phyloP scores from a whole-genome alignment of 2,888 invertebrate genomes.

The Spilarctia lutea region DNA sequence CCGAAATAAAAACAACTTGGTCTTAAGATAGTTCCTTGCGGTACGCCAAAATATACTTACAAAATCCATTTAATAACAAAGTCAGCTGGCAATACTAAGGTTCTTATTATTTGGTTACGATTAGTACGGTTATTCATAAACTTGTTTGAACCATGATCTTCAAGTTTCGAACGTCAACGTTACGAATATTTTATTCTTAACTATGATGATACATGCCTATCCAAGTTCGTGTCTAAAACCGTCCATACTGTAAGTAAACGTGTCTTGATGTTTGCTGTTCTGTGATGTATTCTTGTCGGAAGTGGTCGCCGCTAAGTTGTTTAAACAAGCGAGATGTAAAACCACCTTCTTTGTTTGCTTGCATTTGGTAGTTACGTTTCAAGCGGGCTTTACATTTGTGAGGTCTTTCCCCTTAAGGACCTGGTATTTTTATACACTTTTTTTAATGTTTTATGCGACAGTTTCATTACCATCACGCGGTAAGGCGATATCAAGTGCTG shows the following conservation, averaged over 20 bases:
- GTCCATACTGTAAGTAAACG: slow-evolving; percentile 22
- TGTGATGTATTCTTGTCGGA: slow-evolving; percentile 47
- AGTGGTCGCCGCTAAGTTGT: slow-evolving; percentile 50
- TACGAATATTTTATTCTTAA: slow-evolving; percentile 28
- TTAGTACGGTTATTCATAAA: background rate
- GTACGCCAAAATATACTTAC: background rate
- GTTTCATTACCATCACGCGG: background rate
- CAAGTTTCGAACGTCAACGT: slow-evolving; percentile 14
- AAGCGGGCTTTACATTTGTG: slow-evolving; percentile 25
- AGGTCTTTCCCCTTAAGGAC: background rate
- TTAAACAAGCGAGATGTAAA: slow-evolving; percentile 41
- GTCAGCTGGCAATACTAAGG: background rate
- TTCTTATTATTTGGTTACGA: background rate
- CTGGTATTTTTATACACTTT: background rate
- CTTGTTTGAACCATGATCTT: background rate
- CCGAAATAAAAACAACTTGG: background rate
- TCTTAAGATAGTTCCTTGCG: background rate
- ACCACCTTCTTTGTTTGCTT: slow-evolving; percentile 42
- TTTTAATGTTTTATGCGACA: slow-evolving; percentile 1
- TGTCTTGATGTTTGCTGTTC: slow-evolving; percentile 26
- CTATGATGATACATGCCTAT: slow-evolving; percentile 16
- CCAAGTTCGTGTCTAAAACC: slow-evolving; percentile 33
- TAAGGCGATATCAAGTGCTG: background rate
- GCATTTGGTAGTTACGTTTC: slow-evolving; percentile 37
- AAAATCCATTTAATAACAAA: background rate